Evolutionary conservation across 2,113 vertebrate genomes (phyloP), one percentile per base, ranked within the genome.

Genomic region (Sialia sialis): DNA sequence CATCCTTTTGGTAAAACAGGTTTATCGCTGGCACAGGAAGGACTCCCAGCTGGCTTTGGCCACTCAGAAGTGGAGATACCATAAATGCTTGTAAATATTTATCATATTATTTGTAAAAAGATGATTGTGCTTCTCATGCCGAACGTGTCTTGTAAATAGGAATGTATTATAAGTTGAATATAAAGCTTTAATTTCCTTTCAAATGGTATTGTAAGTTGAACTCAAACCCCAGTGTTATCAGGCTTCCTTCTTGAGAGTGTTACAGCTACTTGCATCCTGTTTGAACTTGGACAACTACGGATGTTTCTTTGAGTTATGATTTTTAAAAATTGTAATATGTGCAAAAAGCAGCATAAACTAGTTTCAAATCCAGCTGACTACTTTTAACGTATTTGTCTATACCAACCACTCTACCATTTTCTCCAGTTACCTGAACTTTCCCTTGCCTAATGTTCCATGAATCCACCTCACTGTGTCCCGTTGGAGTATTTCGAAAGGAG

Each of bases 21-120:
- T 98, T 85, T 99, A 98, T 92, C 98, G 96, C 6, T 99, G 98
- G 98, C 98, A 98, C 82, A 98, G 97, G 81, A 98, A 97, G 62
- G 98, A 99, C 55, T 52, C 93, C 25, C 98, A 98, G 93, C 97
- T 99, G 39, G 94, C 98, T 5, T 36, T 97, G 32, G 98, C 98
- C 43, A 98, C 96, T 11, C 98, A 98, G 73, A 99, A 98, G 84
- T 98, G 98, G 98, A 98, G 98, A 82, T 98, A 98, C 43, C 98
- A 99, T 91, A 98, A 98, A 95, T 99, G 98, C 75, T 98, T 91
- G 98, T 96, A 96, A 94, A 87, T 91, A 91, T 34, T 55, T 86
- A 72, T 67, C 20, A 1, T 51, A 36, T 62, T 60, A 43, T 91
- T 88, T 96, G 77, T 94, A 91, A 74, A 95, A 95, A 89, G 52